A percentile compares a stretch with the other conserved stretches of the same genome.
These are phyloP conservation scores for Adelognathus sp. DNA, from an alignment of 2,888 invertebrate species.

Conservation along the genomic window DNA sequence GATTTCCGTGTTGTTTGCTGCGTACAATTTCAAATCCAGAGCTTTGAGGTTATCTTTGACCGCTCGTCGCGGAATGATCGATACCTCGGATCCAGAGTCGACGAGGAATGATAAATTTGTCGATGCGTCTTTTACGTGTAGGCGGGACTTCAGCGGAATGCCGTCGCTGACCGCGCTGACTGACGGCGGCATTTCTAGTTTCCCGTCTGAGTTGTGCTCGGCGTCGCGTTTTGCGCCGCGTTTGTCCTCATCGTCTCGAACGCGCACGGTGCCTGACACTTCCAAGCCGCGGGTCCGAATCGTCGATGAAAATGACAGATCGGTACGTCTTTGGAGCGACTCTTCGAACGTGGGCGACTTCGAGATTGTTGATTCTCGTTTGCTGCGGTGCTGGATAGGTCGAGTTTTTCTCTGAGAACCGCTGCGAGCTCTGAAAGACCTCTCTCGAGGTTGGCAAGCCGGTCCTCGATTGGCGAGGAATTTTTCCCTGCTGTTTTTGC, in stretches of 20 bases:
- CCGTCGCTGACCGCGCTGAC: constrained; percentile 20
- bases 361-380: not conserved
- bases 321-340: not conserved
- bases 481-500: not conserved
- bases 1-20: constrained; percentile 45
- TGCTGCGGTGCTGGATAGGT: not conserved
- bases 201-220: constrained; percentile 7
- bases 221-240: not conserved
- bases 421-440: not conserved
- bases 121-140: constrained; percentile 37
- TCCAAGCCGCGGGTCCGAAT: constrained; percentile 24
- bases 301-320: constrained; percentile 11
- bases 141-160: constrained; percentile 31
- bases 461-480: not conserved
- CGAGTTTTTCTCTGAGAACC: not conserved
- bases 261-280: constrained; percentile 18
- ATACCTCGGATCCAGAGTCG: constrained; percentile 53
- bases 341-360: not conserved
- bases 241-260: not conserved
- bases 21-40: constrained; percentile 6
- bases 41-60: not conserved
- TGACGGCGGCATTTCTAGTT: constrained; percentile 45
- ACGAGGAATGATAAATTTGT: constrained; percentile 44
- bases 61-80: constrained; percentile 3
- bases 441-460: not conserved